Evolutionary conservation across 2,888 invertebrate genomes (phyloP).

Genomic region (Artemia sp.): DNA sequence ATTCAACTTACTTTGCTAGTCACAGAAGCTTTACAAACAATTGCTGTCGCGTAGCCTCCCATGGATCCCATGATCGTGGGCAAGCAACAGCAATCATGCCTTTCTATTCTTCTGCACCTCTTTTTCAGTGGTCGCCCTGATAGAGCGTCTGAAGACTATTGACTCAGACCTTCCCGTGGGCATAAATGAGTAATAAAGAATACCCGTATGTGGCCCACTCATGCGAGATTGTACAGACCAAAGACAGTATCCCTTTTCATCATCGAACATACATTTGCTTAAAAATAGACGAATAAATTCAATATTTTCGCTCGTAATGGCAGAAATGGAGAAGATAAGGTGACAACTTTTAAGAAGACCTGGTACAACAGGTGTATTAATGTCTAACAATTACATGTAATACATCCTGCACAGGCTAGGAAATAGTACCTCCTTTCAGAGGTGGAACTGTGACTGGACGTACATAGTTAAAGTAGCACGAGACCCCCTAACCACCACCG

Average conservation of each 20-base stretch:
- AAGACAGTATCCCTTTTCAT: neutral
- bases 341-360: conserved; percentile 18
- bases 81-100: too few relatives aligned
- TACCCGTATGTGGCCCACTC: neutral
- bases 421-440: too few relatives aligned
- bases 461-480: too few relatives aligned
- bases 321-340: neutral
- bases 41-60: neutral
- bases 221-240: neutral
- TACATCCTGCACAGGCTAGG: too few relatives aligned
- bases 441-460: too few relatives aligned
- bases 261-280: neutral
- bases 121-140: neutral
- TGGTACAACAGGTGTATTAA: neutral
- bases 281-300: neutral
- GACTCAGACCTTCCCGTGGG: conserved; percentile 12
- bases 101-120: conserved; percentile 6
- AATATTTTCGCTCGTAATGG: conserved; percentile 9
- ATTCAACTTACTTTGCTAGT: neutral
- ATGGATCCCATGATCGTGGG: too few relatives aligned
- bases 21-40: neutral
- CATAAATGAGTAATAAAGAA: neutral
- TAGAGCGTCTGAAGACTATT: neutral
- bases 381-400: neutral
- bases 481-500: too few relatives aligned